Conservation (phyloP, 35 echinoderm and acorn worm genomes). For the Ophioderma brevispina region DNA sequence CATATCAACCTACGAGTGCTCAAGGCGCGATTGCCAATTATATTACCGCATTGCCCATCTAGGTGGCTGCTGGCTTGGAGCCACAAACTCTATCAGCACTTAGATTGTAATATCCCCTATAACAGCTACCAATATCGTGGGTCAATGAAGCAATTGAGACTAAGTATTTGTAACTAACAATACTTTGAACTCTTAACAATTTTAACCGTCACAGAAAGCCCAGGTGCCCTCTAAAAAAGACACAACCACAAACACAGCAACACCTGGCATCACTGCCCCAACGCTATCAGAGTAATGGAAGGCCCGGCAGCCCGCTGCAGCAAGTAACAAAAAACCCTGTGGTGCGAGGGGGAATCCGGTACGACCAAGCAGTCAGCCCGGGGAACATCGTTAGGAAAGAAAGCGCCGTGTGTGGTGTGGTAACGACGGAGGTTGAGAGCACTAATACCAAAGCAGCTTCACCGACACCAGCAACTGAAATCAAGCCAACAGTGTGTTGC, state of each 20-base stretch:
- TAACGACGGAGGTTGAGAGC: background rate
- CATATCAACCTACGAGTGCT: no score
- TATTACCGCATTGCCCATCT: no score
- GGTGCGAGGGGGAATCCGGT: slow-evolving; percentile 41
- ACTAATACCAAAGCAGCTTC: slow-evolving; percentile 39
- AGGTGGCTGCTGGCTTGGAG: no score
- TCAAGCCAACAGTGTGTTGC: slow-evolving; percentile 58
- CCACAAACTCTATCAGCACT: no score
- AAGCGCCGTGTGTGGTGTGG: background rate
- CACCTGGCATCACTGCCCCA: background rate
- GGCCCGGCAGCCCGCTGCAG: slow-evolving; percentile 52
- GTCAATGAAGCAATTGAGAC: no score
- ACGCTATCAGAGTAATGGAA: slow-evolving; percentile 42
- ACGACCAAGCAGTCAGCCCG: slow-evolving; percentile 57
- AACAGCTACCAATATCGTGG: no score
- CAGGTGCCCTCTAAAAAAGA: background rate
- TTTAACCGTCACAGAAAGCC: background rate
- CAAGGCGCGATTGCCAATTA: no score
- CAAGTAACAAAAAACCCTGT: slow-evolving; percentile 35
- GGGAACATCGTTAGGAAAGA: background rate
- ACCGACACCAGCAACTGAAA: slow-evolving; percentile 32
- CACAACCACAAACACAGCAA: background rate
- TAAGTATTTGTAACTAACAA: no score
- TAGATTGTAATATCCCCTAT: no score
- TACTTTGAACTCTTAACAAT: no score